phyloP scores from a whole-genome alignment of 2,888 invertebrate genomes.

The Seira musarum region DNA sequence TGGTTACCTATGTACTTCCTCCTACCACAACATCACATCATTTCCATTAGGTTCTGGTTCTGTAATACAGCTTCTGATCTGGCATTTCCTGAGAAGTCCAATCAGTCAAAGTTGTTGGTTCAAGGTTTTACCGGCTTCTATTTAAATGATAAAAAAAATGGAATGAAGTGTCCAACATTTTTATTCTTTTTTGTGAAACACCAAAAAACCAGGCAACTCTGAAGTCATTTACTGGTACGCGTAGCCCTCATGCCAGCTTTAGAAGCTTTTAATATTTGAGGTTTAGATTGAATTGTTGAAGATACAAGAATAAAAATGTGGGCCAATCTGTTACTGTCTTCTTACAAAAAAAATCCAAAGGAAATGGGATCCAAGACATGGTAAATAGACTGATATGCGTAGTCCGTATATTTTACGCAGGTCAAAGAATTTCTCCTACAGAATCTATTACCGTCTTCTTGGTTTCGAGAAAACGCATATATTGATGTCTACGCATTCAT shows the following conservation, averaged over 20 bases:
- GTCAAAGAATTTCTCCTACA: not conserved
- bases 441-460: conserved; percentile 15
- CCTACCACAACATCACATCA: no score
- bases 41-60: not conserved
- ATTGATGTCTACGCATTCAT: conserved; percentile 1
- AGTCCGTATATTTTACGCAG: conserved; percentile 2
- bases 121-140: no score
- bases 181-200: no score
- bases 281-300: conserved; percentile 53
- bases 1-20: no score
- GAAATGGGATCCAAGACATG: not conserved
- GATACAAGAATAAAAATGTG: conserved; percentile 56
- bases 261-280: conserved; percentile 55
- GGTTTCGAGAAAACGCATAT: not conserved
- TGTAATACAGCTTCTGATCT: no score
- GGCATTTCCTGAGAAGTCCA: not conserved
- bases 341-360: conserved; percentile 28
- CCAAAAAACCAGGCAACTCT: not conserved
- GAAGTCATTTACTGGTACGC: not conserved
- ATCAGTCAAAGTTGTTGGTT: not conserved
- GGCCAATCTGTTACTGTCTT: conserved; percentile 60
- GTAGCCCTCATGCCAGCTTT: not conserved
- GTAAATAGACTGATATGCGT: no score
- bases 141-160: no score
- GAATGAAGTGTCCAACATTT: no score